These are phyloP conservation scores for Odontamblyopus lacepedii DNA, from an alignment of 2,797 vertebrate species.

Conservation along the genomic window DNA sequence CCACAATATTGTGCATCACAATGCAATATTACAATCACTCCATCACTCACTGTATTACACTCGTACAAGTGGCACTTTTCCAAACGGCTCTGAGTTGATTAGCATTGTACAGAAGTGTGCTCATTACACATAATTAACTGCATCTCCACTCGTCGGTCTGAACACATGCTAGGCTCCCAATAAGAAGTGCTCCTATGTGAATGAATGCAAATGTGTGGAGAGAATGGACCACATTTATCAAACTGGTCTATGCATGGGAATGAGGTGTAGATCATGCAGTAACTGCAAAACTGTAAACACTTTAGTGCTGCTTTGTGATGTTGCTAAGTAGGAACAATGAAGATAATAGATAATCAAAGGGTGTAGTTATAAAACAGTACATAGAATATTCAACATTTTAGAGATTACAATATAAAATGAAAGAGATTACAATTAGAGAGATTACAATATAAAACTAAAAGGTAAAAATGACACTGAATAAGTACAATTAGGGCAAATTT, in stretches of 20 bases:
- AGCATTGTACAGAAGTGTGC: not conserved
- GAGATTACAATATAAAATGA: not conserved
- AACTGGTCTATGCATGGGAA: not conserved
- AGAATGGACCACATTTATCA: slow-evolving; percentile 2
- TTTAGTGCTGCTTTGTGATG: not conserved
- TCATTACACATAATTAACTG: slow-evolving; percentile 9
- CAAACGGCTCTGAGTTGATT: not conserved
- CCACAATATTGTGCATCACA: not conserved
- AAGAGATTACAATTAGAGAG: not conserved
- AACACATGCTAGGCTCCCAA: slow-evolving; percentile 1
- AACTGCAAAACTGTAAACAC: not conserved
- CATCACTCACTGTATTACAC: not conserved
- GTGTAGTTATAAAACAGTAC: not conserved
- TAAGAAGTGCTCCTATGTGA: slow-evolving; percentile 5
- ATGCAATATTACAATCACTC: not conserved
- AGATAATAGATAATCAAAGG: not conserved
- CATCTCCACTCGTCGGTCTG: not conserved
- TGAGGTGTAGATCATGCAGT: not conserved
- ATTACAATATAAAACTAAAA: not conserved
- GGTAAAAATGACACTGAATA: not conserved
- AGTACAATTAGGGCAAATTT: too few relatives aligned
- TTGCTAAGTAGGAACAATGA: not conserved
- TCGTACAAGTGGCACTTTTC: slow-evolving; percentile 10
- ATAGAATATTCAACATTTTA: not conserved
- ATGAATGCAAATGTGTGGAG: not conserved